Base-by-base conservation (phyloP, 2,888 invertebrate genomes). In the Lithophane socia region DNA sequence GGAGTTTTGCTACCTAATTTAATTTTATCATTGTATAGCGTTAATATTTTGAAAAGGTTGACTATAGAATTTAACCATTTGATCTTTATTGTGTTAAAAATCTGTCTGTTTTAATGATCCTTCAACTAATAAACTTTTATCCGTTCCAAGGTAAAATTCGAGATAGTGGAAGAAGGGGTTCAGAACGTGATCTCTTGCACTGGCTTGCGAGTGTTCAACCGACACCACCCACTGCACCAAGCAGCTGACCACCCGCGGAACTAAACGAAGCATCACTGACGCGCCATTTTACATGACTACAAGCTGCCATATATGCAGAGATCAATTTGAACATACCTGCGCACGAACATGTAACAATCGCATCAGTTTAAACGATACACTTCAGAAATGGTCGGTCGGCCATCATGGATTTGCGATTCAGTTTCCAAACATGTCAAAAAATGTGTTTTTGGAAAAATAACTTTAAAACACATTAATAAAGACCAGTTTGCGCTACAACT, bases 61-160 rank as follows among this genome's bases (percentile, higher is more conserved):
- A 44, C 10, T 3, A 24, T 44, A 18, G 10, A 44, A 24, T 24
- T 10, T 24, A 24, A 24, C 18, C 29, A 24, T 47, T 49, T 13
- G 47, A 13, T 13, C 0, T 29, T 24, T 29, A 49, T 21, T 8
- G 24, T 13, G 8, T 47, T 42, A n/a, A 69, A 42, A 3, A 69
- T 42, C 7, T 10, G 16, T 37, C 9, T 18, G 42, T 24, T 24
- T 69, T 9, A 61, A 44, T 44, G 24, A 61, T 10, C 13, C 10
- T 37, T 72, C 44, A 47, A 42, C 10, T 29, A 44, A 54, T 24
- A 54, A n/a, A 60, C 2, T 13, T 37, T 54, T 0, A 63, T 65
- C 78, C 73, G 69, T 79, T 96, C 94, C 61, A 93, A 97, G 97
- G 93, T 93, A 0, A 94, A 96, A 83, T 97, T 97, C 92, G 92